These are phyloP conservation scores for Sander lucioperca DNA, from an alignment of 2,113 vertebrate species.

Conservation along the genomic window DNA sequence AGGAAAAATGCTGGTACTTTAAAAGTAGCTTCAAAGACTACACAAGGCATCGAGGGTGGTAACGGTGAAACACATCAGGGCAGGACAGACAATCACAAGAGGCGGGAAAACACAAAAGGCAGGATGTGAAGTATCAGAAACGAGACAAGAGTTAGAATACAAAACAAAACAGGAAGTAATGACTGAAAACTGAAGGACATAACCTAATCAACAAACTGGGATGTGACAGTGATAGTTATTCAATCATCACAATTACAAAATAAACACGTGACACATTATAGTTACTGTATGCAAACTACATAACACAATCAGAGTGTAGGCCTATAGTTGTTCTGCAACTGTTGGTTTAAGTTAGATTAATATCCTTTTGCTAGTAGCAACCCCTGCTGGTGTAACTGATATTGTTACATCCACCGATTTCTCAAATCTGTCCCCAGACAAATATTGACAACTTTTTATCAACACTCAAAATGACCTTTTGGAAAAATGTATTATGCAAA, in stretches of 20 bases:
- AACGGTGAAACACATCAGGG: no score
- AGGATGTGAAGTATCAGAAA: no score
- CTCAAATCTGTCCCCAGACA: not conserved
- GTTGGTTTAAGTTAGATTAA: not conserved
- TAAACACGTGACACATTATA: not conserved
- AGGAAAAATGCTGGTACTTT: no score
- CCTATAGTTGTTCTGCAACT: no score
- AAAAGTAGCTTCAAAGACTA: no score
- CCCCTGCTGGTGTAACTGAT: not conserved
- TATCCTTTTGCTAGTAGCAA: not conserved
- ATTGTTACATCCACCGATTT: not conserved
- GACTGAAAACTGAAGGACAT: no score
- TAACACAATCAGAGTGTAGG: not conserved
- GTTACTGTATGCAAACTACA: not conserved
- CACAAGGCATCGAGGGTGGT: no score
- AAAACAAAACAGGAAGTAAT: no score
- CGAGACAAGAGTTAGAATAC: no score
- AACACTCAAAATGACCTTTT: not conserved
- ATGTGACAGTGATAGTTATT: not conserved
- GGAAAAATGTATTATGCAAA: not conserved
- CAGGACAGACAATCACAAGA: no score
- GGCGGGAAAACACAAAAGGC: no score
- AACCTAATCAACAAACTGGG: no score
- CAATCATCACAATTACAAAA: not conserved
- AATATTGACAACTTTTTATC: not conserved